A percentile compares a stretch with the other conserved stretches of the same genome.
Conservation (phyloP, 1,140 invertebrate genomes). For the Neodiprion lecontei region DNA sequence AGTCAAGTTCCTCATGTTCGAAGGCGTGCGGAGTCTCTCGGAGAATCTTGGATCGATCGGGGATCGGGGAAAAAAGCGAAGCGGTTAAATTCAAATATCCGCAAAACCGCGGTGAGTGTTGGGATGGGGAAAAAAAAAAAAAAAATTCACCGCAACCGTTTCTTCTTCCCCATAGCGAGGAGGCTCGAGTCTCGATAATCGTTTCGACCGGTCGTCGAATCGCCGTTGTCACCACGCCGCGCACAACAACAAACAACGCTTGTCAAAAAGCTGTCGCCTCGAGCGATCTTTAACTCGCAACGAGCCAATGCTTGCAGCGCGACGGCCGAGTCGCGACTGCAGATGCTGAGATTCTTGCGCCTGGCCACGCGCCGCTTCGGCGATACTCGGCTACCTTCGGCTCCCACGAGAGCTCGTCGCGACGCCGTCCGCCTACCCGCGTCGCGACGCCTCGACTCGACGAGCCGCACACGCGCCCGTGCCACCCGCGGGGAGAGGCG, state of each 20-base stretch:
- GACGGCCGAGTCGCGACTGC: constrained; percentile 53
- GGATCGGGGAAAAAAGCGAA: too few species aligned
- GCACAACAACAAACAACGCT: not conserved
- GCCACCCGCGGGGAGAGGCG: constrained; percentile 26
- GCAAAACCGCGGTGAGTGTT: not conserved
- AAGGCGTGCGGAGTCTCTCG: too few species aligned
- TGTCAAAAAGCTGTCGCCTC: not conserved
- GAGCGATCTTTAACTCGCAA: not conserved
- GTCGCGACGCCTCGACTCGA: not conserved
- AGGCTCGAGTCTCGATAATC: not conserved
- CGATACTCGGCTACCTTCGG: constrained; percentile 31
- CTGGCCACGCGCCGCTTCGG: constrained; percentile 53
- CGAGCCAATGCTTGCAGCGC: constrained; percentile 34
- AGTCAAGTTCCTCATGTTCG: too few species aligned
- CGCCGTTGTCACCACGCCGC: not conserved
- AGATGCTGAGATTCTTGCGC: constrained; percentile 45
- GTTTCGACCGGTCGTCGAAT: not conserved
- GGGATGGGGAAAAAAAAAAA: not conserved
- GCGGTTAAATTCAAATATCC: not conserved
- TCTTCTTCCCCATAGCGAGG: not conserved
- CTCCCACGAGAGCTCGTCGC: constrained; percentile 22
- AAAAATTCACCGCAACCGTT: constrained; percentile 5
- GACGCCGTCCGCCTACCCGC: constrained; percentile 26
- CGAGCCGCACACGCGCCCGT: constrained; percentile 15
- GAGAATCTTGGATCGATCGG: too few species aligned